Evolutionary conservation across 2,113 vertebrate species (phyloP), one percentile per base, ranked within the genome.

Genomic region (Thomomys bottae): DNA sequence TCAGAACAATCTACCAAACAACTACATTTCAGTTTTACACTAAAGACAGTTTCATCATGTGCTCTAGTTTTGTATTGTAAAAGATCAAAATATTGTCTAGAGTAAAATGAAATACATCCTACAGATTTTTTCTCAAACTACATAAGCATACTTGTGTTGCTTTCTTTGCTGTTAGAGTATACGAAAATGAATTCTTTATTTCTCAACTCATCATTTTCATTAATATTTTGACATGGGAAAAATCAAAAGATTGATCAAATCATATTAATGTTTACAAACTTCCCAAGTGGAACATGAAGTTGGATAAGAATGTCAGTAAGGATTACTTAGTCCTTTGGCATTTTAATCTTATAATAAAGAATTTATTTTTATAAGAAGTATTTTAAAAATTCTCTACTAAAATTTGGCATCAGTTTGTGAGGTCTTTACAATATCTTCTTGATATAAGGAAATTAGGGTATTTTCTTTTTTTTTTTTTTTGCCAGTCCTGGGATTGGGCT

Each of bases 1-100:
- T 80, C 34, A 57, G 20, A 76, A 11, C 12, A 34, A 1, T 2
- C n/a, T 82, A 64, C n/a, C 75, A 36, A 90, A 73, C 28, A 78
- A 76, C 24, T 34, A 11, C 6, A 42, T 24, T 86, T 94, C 12
- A 84, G 21, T 89, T 91, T 91, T 26, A 85, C 1, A 70, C 26
- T 30, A 78, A 89, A 87, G 28, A 21, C 73, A 70, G 86, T 94
- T 76, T 84, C 83, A 91, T 68, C 32, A 84, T 68, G 6, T 73
- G 68, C 45, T 24, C 57, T 92, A 21, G 7, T 76, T 87, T 93
- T 82, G 49, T 54, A 63, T 49, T 70, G 34, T 68, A 42, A 82
- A 91, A 87, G 72, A 2, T 23, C 32, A 84, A 92, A 92, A 26
- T 40, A 66, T 6, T 84, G 57, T 14, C 12, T 57, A 57, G 5